A percentile compares a stretch with the other conserved stretches of the same genome.
phyloP scores from a whole-genome alignment of 2,113 vertebrate genomes.

The Halcyon malimbica region DNA sequence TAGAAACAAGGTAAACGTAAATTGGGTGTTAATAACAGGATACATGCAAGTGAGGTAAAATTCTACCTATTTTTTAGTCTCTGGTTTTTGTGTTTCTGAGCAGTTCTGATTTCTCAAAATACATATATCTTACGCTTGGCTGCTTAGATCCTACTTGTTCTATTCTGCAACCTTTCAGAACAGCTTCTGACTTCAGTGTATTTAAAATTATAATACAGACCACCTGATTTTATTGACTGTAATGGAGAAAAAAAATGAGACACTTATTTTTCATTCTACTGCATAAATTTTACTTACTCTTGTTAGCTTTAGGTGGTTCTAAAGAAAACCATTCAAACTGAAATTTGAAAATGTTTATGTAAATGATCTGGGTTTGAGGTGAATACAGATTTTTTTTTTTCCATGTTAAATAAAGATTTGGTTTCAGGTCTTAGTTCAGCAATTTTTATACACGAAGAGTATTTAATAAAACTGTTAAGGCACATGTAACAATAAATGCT shows the following conservation, averaged over 20 bases:
- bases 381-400: neutral
- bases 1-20: conserved; percentile 83
- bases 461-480: neutral
- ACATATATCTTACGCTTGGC: neutral
- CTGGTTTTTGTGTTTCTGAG: neutral
- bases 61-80: neutral
- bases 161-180: neutral
- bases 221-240: neutral
- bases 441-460: neutral
- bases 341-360: neutral
- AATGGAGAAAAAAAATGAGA: neutral
- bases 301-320: neutral
- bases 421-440: neutral
- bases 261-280: neutral
- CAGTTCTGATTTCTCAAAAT: neutral
- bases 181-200: neutral
- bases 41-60: neutral
- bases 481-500: neutral
- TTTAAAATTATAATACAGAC: neutral
- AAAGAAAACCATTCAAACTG: neutral
- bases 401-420: neutral
- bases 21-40: neutral
- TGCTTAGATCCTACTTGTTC: neutral
- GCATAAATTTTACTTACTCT: neutral
- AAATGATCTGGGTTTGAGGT: neutral